A percentile compares a stretch with the other conserved stretches of the same genome.
phyloP scores from a whole-genome alignment of 1,140 invertebrate species.

The Coenobita brevimanus region DNA sequence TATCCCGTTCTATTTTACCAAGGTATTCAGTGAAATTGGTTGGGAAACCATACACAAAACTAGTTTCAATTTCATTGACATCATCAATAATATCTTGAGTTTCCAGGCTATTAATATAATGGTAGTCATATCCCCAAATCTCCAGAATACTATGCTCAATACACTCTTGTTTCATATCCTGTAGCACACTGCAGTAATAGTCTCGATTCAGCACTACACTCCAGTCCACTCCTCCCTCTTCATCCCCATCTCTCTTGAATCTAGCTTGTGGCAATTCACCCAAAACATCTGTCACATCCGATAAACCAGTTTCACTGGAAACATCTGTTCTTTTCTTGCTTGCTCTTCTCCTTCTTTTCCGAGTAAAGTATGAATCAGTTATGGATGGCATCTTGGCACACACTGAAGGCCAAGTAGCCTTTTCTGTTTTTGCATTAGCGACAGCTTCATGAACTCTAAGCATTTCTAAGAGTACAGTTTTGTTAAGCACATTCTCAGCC shows the following conservation, averaged over 20 bases:
- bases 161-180: conserved; percentile 50
- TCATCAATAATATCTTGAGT: conserved; percentile 60
- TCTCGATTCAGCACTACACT: conserved; percentile 21
- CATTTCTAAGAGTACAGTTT: conserved; percentile 75
- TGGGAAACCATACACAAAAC: conserved; percentile 80
- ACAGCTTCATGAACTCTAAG: conserved; percentile 59
- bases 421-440: conserved; percentile 28
- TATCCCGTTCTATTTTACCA: conserved; percentile 78
- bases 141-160: conserved; percentile 67
- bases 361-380: conserved; percentile 37
- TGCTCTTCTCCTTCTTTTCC: conserved; percentile 41
- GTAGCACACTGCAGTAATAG: conserved; percentile 55
- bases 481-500: conserved; percentile 80
- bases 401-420: conserved; percentile 44
- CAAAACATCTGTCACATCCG: not conserved
- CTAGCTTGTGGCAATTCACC: not conserved
- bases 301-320: no score
- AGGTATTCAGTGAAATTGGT: conserved; percentile 80
- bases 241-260: conserved; percentile 25
- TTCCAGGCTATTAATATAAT: conserved; percentile 40
- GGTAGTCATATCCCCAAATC: conserved; percentile 64
- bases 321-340: not conserved
- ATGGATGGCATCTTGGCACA: conserved; percentile 64
- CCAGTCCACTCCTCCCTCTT: conserved; percentile 42
- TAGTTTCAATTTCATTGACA: conserved; percentile 71